These are phyloP conservation scores for Propithecus deckenii DNA, from an alignment of 2,797 vertebrate genomes.

Conservation along the genomic window DNA sequence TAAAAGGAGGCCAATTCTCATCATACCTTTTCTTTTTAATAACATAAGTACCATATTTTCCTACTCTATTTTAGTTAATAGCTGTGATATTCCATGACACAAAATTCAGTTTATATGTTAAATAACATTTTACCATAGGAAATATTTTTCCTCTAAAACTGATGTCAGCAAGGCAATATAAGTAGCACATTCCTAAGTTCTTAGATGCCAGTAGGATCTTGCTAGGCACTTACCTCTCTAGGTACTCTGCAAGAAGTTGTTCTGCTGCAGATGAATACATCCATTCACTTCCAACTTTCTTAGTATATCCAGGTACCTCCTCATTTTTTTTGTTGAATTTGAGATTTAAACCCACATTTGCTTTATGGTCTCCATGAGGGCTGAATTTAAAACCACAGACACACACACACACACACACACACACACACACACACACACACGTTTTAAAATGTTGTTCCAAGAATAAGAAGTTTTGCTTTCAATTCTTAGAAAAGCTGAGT, in stretches of 20 bases:
- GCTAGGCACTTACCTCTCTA: conserved; percentile 90
- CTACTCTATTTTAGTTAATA: not conserved
- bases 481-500: conserved; percentile 56
- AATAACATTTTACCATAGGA: not conserved
- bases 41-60: not conserved
- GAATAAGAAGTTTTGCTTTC: not conserved
- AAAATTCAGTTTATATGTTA: not conserved
- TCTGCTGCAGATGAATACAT: conserved; percentile 96
- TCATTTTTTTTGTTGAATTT: conserved; percentile 99
- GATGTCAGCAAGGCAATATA: not conserved
- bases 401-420: conserved; percentile 30
- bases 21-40: not conserved
- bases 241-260: conserved; percentile 94
- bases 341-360: conserved; percentile 96
- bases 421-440: not conserved
- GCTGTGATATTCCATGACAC: not conserved
- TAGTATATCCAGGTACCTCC: conserved; percentile 98
- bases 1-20: not conserved
- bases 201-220: not conserved
- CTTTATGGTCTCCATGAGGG: conserved; percentile 96
- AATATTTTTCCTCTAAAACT: not conserved
- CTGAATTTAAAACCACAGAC: conserved; percentile 83
- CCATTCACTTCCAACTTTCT: conserved; percentile 97
- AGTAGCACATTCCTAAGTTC: not conserved
- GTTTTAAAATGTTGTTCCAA: conserved; percentile 53